Evolutionary conservation across 2,113 vertebrate species (phyloP), one percentile per base, ranked within the genome.

Genomic region (Cephalophus harveyi): DNA sequence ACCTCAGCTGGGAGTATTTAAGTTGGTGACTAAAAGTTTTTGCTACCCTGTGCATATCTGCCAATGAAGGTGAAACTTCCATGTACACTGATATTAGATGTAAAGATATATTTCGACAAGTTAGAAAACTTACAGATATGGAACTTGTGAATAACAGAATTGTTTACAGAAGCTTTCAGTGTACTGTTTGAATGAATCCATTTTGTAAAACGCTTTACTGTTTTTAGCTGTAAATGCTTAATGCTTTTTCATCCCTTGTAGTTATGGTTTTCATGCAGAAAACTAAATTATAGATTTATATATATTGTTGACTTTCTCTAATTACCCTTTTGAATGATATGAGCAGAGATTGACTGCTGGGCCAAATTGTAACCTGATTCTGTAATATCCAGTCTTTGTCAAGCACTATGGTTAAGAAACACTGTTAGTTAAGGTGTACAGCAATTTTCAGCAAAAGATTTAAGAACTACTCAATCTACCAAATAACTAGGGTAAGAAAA

Each of bases 391-490:
- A 1, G 6, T 36, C 76, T 90, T 89, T 87, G 40, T 23, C 12
- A 97, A 91, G 48, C 81, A 82, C 8, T 81, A 27, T 54, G 33
- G 59, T 85, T 96, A 97, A 97, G 86, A 94, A 97, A 92, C 91
- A 95, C 43, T 57, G 33, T 91, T 62, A 88, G 57, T 81, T 96
- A 92, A 84, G 25, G 30, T 95, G 16, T 57, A 78, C 2, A 83
- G n/a, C 3, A 74, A 94, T 97, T 93, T 92, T 43, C 92, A 89
- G 59, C 4, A 89, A 96, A 95, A 87, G 10, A 84, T 67, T 96
- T n/a, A 46, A 43, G 64, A 57, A 89, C 23, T 95, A 36, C 30
- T 94, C 60, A n/a, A 79, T 25, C 25, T 95, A 60, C 33, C 36
- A 94, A 89, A 64, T 60, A 92, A 94, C 48, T 88, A 67, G 19